These are phyloP conservation scores for Drosophila flavopinicola DNA, from an alignment of 2,888 invertebrate genomes.

Conservation along the genomic window DNA sequence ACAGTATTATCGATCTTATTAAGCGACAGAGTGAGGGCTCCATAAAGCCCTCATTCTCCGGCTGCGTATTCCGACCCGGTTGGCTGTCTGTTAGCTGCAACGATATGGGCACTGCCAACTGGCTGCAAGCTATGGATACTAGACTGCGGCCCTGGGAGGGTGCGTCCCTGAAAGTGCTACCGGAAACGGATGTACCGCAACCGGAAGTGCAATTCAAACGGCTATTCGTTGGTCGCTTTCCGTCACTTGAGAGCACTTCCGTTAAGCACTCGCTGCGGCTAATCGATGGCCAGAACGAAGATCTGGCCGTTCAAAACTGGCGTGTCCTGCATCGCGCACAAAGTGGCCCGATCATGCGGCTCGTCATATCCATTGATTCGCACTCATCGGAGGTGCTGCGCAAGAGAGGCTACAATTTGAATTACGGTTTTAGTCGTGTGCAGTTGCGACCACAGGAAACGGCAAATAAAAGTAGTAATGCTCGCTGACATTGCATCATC, in stretches of 20 bases:
- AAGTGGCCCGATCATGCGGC: slow-evolving; percentile 26
- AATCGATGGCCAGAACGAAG: slow-evolving; percentile 24
- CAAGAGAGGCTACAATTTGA: slow-evolving; percentile 13
- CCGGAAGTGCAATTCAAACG: slow-evolving; percentile 20
- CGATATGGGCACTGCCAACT: slow-evolving; percentile 23
- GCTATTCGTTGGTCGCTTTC: slow-evolving; percentile 31
- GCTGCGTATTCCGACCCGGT: slow-evolving; percentile 24
- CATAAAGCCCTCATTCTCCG: slow-evolving; percentile 15
- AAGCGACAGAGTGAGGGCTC: slow-evolving; percentile 3
- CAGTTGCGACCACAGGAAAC: slow-evolving; percentile 14
- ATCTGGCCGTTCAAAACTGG: slow-evolving; percentile 28
- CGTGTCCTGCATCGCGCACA: slow-evolving; percentile 14
- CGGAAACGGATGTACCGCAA: no score
- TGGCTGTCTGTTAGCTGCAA: slow-evolving; percentile 28
- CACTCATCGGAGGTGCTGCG: slow-evolving; percentile 26
- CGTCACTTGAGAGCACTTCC: slow-evolving; percentile 12
- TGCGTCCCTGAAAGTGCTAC: slow-evolving; percentile 25
- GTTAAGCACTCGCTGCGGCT: slow-evolving; percentile 26
- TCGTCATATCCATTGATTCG: slow-evolving; percentile 25
- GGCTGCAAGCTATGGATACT: slow-evolving; percentile 35
- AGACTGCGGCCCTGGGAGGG: slow-evolving; percentile 35
- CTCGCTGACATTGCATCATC: neutral
- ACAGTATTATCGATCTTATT: slow-evolving; percentile 32
- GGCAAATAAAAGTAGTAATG: slow-evolving; percentile 18
- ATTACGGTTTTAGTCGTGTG: slow-evolving; percentile 28